Percentiles rank a stretch among this genome's conserved stretches.
Conservation (phyloP, 2,797 vertebrate genomes). For the Argentina silus region DNA sequence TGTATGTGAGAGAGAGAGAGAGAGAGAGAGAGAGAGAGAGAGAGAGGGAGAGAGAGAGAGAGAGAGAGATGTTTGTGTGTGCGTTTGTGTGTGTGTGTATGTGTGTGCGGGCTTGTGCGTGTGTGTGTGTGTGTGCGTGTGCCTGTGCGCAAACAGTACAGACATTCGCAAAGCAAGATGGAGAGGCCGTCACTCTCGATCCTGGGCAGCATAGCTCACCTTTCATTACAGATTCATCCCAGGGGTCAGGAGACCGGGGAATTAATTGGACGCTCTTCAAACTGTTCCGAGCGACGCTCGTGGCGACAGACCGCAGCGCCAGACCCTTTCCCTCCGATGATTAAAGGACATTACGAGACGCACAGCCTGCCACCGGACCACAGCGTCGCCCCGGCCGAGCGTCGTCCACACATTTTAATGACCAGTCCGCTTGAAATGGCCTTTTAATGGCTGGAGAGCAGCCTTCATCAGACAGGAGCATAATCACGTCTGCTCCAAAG, state of each 20-base stretch:
- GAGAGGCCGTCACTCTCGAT: not conserved
- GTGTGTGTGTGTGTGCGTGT: not conserved
- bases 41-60: too few species aligned
- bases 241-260: constrained; percentile 59
- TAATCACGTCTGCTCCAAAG: constrained; percentile 36
- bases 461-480: constrained; percentile 48
- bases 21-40: too few species aligned
- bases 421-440: constrained; percentile 59
- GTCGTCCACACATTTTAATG: constrained; percentile 65
- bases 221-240: constrained; percentile 56
- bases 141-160: constrained; percentile 17
- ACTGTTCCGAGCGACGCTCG: constrained; percentile 48
- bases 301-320: constrained; percentile 63
- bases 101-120: constrained; percentile 14
- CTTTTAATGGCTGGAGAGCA: constrained; percentile 59
- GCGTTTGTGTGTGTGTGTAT: constrained; percentile 8
- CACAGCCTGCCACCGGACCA: constrained; percentile 58
- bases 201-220: constrained; percentile 36
- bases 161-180: constrained; percentile 8
- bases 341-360: constrained; percentile 71
- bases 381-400: constrained; percentile 47
- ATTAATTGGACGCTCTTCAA: constrained; percentile 73
- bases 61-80: constrained; percentile 26
- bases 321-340: constrained; percentile 62
- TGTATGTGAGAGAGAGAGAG: too few species aligned